A percentile compares a stretch with the other conserved stretches of the same genome.
Evolutionary conservation across 2,888 invertebrate species (phyloP).

Genomic region (Harmothoe impar): DNA sequence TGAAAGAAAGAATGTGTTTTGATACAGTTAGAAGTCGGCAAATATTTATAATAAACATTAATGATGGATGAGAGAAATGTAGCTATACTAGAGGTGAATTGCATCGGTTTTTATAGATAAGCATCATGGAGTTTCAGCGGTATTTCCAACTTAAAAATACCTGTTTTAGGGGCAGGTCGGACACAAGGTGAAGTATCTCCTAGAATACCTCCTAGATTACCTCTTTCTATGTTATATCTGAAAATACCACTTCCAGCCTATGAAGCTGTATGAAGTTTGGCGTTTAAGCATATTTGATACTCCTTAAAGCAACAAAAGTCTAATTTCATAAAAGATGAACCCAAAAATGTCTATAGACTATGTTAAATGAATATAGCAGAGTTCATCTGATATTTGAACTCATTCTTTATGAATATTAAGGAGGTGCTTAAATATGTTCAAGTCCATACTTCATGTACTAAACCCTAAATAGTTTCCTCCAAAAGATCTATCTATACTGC

Average conservation of each 20-base stretch:
- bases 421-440: neutral
- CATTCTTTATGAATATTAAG: too few relatives aligned
- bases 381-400: too few relatives aligned
- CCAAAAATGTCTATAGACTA: too few relatives aligned
- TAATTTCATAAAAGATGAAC: too few relatives aligned
- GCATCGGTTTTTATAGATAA: neutral
- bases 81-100: neutral
- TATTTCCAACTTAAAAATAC: too few relatives aligned
- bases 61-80: neutral
- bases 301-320: too few relatives aligned
- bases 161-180: neutral
- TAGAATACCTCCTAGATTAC: neutral
- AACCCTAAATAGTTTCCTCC: too few relatives aligned
- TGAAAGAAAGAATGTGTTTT: conserved; percentile 30
- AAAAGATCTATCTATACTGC: too few relatives aligned
- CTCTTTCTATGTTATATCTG: neutral
- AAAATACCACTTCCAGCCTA: neutral
- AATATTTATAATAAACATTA: neutral
- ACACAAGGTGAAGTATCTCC: neutral
- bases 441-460: neutral
- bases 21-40: neutral
- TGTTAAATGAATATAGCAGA: too few relatives aligned
- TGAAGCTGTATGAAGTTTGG: neutral
- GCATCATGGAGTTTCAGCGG: too few relatives aligned
- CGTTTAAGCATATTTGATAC: too few relatives aligned